Evolutionary conservation across 1,140 invertebrate species (phyloP).

Genomic region (Piezodorus guildinii): DNA sequence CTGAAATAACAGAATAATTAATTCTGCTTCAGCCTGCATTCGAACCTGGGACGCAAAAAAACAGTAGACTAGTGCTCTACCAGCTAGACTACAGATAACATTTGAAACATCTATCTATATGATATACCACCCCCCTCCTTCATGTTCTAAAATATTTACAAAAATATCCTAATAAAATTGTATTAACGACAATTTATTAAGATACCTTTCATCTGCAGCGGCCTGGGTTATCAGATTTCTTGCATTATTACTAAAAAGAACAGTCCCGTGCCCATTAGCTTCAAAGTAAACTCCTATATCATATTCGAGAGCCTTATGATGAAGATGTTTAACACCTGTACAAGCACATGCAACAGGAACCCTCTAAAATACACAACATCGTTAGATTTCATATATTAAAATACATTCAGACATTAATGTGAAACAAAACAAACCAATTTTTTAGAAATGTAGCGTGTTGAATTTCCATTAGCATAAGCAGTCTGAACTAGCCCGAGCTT

Average conservation of each 20-base stretch:
- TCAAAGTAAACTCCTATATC: slow-evolving; percentile 99
- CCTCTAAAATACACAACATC: slow-evolving; percentile 45
- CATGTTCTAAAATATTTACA: too few species aligned
- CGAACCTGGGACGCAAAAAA: too few species aligned
- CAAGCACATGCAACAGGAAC: slow-evolving; percentile 77
- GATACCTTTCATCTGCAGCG: slow-evolving; percentile 26
- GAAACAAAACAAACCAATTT: slow-evolving; percentile 48
- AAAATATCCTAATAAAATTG: too few species aligned
- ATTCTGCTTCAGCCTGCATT: too few species aligned
- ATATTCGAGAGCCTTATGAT: slow-evolving; percentile 77
- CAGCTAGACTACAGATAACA: too few species aligned
- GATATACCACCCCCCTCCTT: too few species aligned
- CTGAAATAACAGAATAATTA: too few species aligned
- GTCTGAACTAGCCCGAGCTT: slow-evolving; percentile 87
- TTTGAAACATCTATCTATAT: too few species aligned
- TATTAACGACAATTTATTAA: not conserved
- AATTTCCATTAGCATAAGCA: slow-evolving; percentile 96
- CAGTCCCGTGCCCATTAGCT: slow-evolving; percentile 97
- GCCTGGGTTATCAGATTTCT: slow-evolving; percentile 40
- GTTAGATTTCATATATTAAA: not conserved
- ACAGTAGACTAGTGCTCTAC: too few species aligned
- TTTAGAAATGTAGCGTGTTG: slow-evolving; percentile 82
- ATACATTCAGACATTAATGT: not conserved
- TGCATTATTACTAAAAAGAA: slow-evolving; percentile 59
- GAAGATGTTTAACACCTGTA: slow-evolving; percentile 98